These are phyloP conservation scores for Tokudaia tokunoshimensis DNA, from an alignment of 2,797 vertebrate species.

Conservation along the genomic window DNA sequence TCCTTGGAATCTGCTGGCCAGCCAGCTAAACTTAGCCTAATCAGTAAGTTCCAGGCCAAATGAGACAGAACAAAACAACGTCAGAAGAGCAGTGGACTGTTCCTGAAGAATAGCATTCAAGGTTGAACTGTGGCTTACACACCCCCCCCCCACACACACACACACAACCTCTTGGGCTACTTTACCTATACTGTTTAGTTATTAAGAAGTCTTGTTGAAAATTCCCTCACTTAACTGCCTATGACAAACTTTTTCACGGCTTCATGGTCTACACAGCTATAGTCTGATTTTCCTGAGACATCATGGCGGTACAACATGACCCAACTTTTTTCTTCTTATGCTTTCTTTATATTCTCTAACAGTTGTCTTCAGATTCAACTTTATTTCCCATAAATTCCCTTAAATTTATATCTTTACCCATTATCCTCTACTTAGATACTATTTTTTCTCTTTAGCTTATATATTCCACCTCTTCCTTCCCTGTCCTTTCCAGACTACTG, in stretches of 20 bases:
- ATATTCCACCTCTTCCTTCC: constrained; percentile 14
- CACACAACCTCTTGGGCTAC: not conserved
- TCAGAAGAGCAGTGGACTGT: not conserved
- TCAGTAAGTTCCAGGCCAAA: not conserved
- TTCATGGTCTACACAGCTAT: constrained; percentile 23
- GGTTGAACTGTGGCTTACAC: not conserved
- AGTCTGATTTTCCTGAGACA: constrained; percentile 32
- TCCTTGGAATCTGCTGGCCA: not conserved
- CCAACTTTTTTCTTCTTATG: constrained; percentile 13
- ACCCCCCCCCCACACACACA: not conserved
- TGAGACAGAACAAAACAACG: not conserved
- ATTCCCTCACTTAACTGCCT: not conserved
- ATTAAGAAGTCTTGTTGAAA: constrained; percentile 36
- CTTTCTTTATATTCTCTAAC: not conserved
- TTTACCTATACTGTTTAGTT: constrained; percentile 5
- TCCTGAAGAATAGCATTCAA: not conserved
- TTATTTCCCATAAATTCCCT: constrained; percentile 20
- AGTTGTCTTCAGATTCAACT: constrained; percentile 23
- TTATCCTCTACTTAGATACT: not conserved
- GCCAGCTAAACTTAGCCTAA: not conserved
- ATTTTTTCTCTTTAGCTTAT: not conserved
- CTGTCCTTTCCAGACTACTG: not conserved
- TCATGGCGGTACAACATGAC: constrained; percentile 20
- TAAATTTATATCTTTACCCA: constrained; percentile 18
- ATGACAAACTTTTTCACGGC: constrained; percentile 23